These are phyloP conservation scores for Spheniscus mendiculus DNA, from an alignment of 2,113 vertebrate genomes.

Conservation along the genomic window DNA sequence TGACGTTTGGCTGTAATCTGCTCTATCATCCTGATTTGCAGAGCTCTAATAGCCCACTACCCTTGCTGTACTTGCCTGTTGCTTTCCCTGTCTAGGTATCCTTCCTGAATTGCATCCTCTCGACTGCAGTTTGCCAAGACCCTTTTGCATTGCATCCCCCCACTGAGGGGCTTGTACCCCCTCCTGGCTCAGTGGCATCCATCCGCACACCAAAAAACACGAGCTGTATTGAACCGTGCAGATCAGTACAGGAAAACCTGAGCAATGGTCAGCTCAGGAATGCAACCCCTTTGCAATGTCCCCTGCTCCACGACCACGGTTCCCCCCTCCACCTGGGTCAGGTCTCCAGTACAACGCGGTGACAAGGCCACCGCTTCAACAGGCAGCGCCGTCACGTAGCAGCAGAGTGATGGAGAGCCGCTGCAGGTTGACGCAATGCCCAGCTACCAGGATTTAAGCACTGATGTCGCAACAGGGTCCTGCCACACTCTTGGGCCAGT, in stretches of 20 bases:
- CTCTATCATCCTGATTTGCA: background rate
- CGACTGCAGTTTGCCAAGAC: background rate
- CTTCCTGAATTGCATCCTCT: background rate
- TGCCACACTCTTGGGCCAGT: fast-evolving
- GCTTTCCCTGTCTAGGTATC: background rate
- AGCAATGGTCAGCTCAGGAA: background rate
- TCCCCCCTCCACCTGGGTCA: background rate
- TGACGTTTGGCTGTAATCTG: background rate
- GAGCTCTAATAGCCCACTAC: background rate
- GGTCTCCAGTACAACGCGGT: fast-evolving
- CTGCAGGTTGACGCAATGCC: no score
- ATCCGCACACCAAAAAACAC: background rate
- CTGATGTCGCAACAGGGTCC: background rate
- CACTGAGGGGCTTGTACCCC: fast-evolving
- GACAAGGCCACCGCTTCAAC: background rate
- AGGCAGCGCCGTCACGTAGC: background rate
- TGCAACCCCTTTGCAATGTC: background rate
- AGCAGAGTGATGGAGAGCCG: fast-evolving
- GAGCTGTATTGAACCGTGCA: background rate
- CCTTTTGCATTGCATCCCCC: background rate
- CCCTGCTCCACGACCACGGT: background rate
- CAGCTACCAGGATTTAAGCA: background rate
- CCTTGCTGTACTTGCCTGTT: background rate
- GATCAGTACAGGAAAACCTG: background rate
- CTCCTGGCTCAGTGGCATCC: background rate